These are phyloP conservation scores for Agapostemon virescens DNA, from an alignment of 2,888 invertebrate genomes.

Conservation along the genomic window DNA sequence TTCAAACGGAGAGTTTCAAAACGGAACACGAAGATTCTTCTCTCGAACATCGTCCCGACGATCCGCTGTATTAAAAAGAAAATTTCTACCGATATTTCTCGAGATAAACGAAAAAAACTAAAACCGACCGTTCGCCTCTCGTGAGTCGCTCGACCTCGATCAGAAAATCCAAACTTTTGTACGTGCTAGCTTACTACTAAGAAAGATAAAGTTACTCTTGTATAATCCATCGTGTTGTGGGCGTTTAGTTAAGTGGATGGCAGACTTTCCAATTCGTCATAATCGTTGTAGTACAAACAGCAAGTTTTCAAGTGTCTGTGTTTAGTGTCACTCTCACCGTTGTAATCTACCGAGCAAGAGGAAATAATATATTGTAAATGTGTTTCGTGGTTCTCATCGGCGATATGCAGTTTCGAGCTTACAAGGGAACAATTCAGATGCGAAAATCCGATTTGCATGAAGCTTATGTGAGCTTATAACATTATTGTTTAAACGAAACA, in stretches of 20 bases:
- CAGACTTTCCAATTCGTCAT: slow-evolving; percentile 53
- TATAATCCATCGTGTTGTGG: slow-evolving; percentile 30
- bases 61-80: slow-evolving; percentile 19
- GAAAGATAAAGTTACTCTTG: slow-evolving; percentile 28
- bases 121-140: slow-evolving; percentile 26
- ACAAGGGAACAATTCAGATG: too few relatives aligned
- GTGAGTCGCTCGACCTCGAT: slow-evolving; percentile 40
- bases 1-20: not conserved
- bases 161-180: slow-evolving; percentile 48
- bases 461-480: too few relatives aligned
- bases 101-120: not conserved
- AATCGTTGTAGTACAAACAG: slow-evolving; percentile 67
- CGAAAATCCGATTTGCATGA: too few relatives aligned
- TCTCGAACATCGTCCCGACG: not conserved
- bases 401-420: slow-evolving; percentile 16
- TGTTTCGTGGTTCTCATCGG: slow-evolving; percentile 29
- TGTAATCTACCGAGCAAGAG: slow-evolving; percentile 25
- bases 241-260: slow-evolving; percentile 43
- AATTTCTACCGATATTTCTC: slow-evolving; percentile 27
- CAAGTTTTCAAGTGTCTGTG: slow-evolving; percentile 65
- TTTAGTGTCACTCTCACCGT: slow-evolving; percentile 55
- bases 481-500: too few relatives aligned
- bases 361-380: slow-evolving; percentile 23
- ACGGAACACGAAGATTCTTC: not conserved
- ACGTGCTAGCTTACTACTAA: slow-evolving; percentile 46